Evolutionary conservation across 2,888 invertebrate genomes (phyloP), one percentile per base, ranked within the genome.

Genomic region (Tuta absoluta): DNA sequence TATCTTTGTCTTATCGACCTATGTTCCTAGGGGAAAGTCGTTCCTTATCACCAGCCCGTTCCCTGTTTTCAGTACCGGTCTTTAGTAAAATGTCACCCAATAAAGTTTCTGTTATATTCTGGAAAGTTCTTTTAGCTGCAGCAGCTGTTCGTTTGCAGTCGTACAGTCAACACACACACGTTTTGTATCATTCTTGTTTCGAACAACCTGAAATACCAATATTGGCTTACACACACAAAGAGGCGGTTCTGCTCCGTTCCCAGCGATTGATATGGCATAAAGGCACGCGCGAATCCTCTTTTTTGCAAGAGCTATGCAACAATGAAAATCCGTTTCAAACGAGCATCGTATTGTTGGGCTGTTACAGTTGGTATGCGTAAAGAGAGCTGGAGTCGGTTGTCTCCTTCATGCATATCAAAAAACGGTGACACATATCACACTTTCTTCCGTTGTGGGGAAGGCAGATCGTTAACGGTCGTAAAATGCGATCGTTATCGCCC

Each of bases 211-310:
- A 33, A 33, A 56, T 33, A 10, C 56, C 56, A 56, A 56, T 56
- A 56, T 56, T 56, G 56, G 56, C 56, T 56, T 28, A 28, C 33
- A 33, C 33, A 33, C 56, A 56, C 56, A 56, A 24, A 56, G 24
- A 56, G 24, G 33, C 56, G 33, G 33, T 56, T 28, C 56, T 56
- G 33, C 19, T 24, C 51, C 24, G 33, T 24, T 28, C 12, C 24
- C 17, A 24, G 8, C 56, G 56, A 56, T 56, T 56, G 56, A 56
- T 56, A 56, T 56, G 56, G 56, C 56, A 56, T 56, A 33, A 56
- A 56, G 56, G 56, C 28, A 33, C 11, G 28, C 28, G 12, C 17
- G 17, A 8, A 33, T 56, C 33, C 28, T n/a, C n/a, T 56, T 56
- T 56, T 56, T 24, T 23, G 23, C 12, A 23, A 14, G 45, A 17